Evolutionary conservation across 2,797 vertebrate species (phyloP).

Genomic region (Dromococcyx pavoninus): DNA sequence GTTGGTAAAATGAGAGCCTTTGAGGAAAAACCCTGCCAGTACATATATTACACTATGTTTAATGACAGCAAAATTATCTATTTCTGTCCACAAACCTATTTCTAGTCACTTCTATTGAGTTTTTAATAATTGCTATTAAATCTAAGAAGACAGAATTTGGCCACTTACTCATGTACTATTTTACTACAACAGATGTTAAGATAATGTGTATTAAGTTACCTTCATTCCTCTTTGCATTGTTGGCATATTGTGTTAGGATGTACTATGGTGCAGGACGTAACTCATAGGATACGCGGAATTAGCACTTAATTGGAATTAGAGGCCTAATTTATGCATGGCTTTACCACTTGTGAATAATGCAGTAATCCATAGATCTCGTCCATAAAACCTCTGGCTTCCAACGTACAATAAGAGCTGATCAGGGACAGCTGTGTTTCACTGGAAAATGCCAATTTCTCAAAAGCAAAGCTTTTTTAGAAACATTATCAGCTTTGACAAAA

Average conservation of each 20-base stretch:
- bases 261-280: neutral
- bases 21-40: neutral
- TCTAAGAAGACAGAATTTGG: neutral
- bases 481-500: conserved; percentile 49
- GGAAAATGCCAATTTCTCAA: conserved; percentile 36
- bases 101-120: neutral
- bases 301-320: conserved; percentile 51
- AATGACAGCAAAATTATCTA: neutral
- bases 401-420: neutral
- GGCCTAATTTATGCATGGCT: conserved; percentile 40
- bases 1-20: neutral
- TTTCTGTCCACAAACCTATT: neutral
- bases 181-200: neutral
- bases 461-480: conserved; percentile 15
- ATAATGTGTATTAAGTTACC: neutral
- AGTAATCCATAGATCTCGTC: conserved; percentile 47
- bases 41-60: neutral
- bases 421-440: conserved; percentile 32
- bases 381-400: conserved; percentile 40
- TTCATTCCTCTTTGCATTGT: neutral
- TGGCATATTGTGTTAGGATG: neutral
- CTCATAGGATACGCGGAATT: conserved; percentile 15
- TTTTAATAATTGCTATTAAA: neutral
- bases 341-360: conserved; percentile 47
- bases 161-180: neutral